Evolutionary conservation across 1,140 invertebrate genomes (phyloP), one percentile per base, ranked within the genome.

Genomic region (Epicauta chinensis): DNA sequence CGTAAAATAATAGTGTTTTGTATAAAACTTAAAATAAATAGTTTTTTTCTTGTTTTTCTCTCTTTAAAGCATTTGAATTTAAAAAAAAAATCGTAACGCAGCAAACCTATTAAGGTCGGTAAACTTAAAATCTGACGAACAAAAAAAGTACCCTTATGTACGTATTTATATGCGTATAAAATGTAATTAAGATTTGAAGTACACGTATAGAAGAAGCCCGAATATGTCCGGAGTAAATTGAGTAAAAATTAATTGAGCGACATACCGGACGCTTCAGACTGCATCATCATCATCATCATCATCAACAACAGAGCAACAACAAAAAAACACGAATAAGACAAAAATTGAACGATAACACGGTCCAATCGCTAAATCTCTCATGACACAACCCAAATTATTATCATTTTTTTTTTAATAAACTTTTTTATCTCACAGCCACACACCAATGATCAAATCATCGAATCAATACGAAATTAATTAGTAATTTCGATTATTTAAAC

Each of bases 371-470:
- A 50, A 57, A 53, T 49, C 51, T 47, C 48, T 23, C 23, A 50
- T 34, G 53, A 64, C 58, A 62, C 58, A 62, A 62, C 58, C 53
- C 57, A 62, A 60, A 42, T 51, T n/a, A n/a, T n/a, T n/a, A n/a
- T n/a, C n/a, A n/a, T n/a, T n/a, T 23, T 23, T 23, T 7, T 23
- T 23, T 23, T 3, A 23, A 56, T 62, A 57, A 49, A 59, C 23
- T 23, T 61, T 47, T 57, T 50, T 61, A 46, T 60, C 45, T 66
- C 63, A 66, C 65, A 66, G 65, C 65, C 65, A 66, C 61, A 64
- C 59, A 64, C 61, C 59, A 59, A 61, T 58, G 58, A 64, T 61
- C n/a, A 23, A 23, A 23, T 23, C 23, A 23, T 23, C 23, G 23
- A 23, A 23, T 23, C 4, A 23, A 23, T 7, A 23, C 23, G 23